Evolutionary conservation across 2,888 invertebrate genomes (phyloP), one percentile per base, ranked within the genome.

Genomic region (Pristionchus japonicus): DNA sequence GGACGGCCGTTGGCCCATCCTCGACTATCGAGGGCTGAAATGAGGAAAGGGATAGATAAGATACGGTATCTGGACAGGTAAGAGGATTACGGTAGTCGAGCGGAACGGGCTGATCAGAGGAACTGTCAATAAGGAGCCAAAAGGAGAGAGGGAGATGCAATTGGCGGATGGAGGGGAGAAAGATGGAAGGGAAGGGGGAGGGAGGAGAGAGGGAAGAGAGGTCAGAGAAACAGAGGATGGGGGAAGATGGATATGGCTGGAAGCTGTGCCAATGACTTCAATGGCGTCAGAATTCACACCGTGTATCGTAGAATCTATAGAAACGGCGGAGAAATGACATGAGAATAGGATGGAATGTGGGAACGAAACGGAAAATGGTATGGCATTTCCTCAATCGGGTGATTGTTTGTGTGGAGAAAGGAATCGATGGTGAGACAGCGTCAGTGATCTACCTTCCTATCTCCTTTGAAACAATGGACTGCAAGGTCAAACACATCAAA

Each of bases 51-150:
- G 34, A 34, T 15, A 34, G 57, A 3, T 27, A 52, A 49, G 82
- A n/a, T 49, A 83, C n/a, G n/a, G n/a, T n/a, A n/a, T n/a, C n/a
- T n/a, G n/a, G 31, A 80, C 17, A 20, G 80, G 27, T 31, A 43
- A 20, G 52, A 52, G 34, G 57, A 83, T 83, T 57, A 83, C 82
- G 77, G 77, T 77, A 77, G 43, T 43, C 20, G 52, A 34, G 82
- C 34, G 82, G 82, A 83, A 52, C 82, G 82, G 82, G 34, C 17
- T 52, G 52, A 83, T 49, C 31, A 83, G 82, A 83, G 52, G 52
- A 34, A 83, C 52, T 52, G 82, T 83, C 49, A 83, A 83, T 52
- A 83, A 49, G 82, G 57, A 52, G 82, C 52, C 34, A 83, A 83
- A 52, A 31, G 47, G 47, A 47, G 31, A 27, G 47, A 37, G 77